Base-by-base conservation (phyloP, 2,113 vertebrate genomes). In the Clarias batrachus region DNA sequence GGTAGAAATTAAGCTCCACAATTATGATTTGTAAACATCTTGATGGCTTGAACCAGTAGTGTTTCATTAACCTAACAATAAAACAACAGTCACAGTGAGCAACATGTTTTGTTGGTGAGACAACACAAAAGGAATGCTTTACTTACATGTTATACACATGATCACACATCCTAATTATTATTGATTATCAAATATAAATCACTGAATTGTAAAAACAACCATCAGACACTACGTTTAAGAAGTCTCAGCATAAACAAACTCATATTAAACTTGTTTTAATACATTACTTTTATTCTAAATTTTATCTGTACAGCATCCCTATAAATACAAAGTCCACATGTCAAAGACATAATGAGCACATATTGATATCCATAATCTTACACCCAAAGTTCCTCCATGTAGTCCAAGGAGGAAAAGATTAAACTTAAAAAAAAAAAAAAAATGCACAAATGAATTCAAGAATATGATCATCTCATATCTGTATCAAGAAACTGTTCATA, bases 301-400 rank as follows among this genome's bases (percentile, higher is more conserved):
- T 89, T 85, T 87, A 76, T 90, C 77, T 90, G 89, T 90, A 90
- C 85, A 90, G 52, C 78, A 87, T 81, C 33, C 83, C 52, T 87
- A 85, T 87, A 89, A 87, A 89, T 90, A 91, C 63, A 84, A 57
- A 65, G 81, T 73, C 56, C n/a, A 89, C 83, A 76, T 60, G 21
- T 70, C 60, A 76, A 77, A 66, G 68, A 86, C 54, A 84, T 73
- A 86, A 89, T 37, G 74, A 59, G 17, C 33, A 57, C 65, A 57
- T 52, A 54, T 8, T 83, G 56, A 81, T 56, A 86, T 57, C 60
- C 73, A 60, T 80, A 17, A 48, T 80, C 25, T 33, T 63, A 65
- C 63, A 85, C 48, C 85, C 76, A 84, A 14, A 87, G 86, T 54
- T 62, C 57, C 57, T 59, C 30, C n/a, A 81, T 7, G 19, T 25